These are phyloP conservation scores for Pseudolycoriella hygida DNA, from an alignment of 2,888 invertebrate genomes.

Conservation along the genomic window DNA sequence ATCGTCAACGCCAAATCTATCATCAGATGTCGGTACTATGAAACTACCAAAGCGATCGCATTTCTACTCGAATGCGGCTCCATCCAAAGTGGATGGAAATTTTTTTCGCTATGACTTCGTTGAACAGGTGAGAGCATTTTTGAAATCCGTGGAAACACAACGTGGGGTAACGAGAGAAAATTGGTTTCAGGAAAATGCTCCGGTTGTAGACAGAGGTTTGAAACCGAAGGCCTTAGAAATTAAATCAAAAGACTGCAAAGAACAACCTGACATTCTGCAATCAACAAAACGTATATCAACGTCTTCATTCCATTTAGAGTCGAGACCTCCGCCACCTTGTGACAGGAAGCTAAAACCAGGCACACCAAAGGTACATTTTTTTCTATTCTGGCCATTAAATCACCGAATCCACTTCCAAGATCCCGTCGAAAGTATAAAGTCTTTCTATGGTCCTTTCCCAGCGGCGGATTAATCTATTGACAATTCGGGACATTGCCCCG, in stretches of 20 bases:
- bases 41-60: slow-evolving; percentile 23
- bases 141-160: not conserved
- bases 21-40: slow-evolving; percentile 13
- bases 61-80: slow-evolving; percentile 36
- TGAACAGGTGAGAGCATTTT: slow-evolving; percentile 15
- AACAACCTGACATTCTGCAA: no score
- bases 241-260: slow-evolving; percentile 17
- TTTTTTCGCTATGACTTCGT: slow-evolving; percentile 35
- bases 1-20: slow-evolving; percentile 26
- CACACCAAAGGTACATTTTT: slow-evolving; percentile 26
- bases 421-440: no score
- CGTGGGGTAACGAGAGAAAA: no score
- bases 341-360: slow-evolving; percentile 44
- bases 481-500: no score
- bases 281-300: no score
- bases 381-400: no score
- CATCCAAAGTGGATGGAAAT: slow-evolving; percentile 28
- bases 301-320: no score
- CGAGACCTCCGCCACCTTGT: slow-evolving; percentile 30
- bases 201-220: slow-evolving; percentile 61
- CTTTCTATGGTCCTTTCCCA: no score
- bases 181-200: slow-evolving; percentile 31
- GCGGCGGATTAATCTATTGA: no score
- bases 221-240: slow-evolving; percentile 38
- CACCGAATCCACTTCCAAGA: no score